Evolutionary conservation across 1,140 invertebrate genomes (phyloP), one percentile per base, ranked within the genome.

Genomic region (Aphelenchoides fujianensis): DNA sequence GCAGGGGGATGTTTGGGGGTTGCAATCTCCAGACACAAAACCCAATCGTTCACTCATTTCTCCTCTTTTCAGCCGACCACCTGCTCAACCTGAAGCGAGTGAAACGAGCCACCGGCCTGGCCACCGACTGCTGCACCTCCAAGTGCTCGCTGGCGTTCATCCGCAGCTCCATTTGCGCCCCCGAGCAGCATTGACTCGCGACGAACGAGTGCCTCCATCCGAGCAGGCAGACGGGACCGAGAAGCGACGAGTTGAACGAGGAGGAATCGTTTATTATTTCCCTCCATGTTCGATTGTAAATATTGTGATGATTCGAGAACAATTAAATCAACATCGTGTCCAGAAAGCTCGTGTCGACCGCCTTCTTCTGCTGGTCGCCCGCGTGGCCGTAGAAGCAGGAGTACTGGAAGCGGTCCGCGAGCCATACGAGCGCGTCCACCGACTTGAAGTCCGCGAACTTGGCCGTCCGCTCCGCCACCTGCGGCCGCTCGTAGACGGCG

Each of bases 401-500:
- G 34, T 30, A 59, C 7, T 59, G 19, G 23, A 59, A 59, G 12
- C 23, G 5, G 5, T 19, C 19, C 5, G 23, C 23, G 5, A 59
- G 34, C 41, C 41, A 48, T 16, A 48, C 12, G 12, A 12, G 41
- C 5, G 55, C 5, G 7, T 59, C 55, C 55, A 59, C 7, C 28
- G 55, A 59, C 34, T 59, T 59, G 55, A 19, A 5, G 34, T 5
- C 7, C 55, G 12, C 12, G 5, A 59, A 59, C 55, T 16, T 59
- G 28, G 28, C 27, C 1, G 31, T 34, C 53, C 12, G 37, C 34
- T 32, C 31, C 63, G 32, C 16, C 12, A 41, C 0, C 34, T 61
- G n/a, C 30, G 63, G 34, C 28, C 12, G n/a, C 63, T 66, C 63
- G 31, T 66, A 73, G 23, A 73, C 71, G 48, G 3, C 55, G 2